These are phyloP conservation scores for Drosophila emarginata DNA, from an alignment of 2,888 invertebrate genomes.

Conservation along the genomic window DNA sequence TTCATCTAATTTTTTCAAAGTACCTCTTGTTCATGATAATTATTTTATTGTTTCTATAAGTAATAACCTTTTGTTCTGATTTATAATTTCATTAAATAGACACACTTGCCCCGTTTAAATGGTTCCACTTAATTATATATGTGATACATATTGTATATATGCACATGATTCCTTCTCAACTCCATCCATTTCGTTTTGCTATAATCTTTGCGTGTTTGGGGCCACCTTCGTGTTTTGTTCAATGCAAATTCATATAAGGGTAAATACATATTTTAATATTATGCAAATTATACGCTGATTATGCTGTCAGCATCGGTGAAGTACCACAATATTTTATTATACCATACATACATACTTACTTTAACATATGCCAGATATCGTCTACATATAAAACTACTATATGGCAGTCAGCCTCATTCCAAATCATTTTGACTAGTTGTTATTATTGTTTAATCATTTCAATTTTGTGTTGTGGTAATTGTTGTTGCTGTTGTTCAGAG, in stretches of 20 bases:
- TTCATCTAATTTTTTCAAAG: too few species aligned
- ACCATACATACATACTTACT: conserved; percentile 36
- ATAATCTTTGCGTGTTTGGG: conserved; percentile 17
- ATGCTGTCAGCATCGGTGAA: conserved; percentile 58
- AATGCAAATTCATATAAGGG: conserved; percentile 48
- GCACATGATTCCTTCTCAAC: background rate
- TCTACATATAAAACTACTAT: background rate
- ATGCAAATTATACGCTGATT: conserved; percentile 65
- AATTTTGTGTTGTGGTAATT: conserved; percentile 40
- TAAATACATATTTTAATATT: conserved; percentile 50
- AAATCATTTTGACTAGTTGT: conserved; percentile 16
- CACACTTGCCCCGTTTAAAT: too few species aligned
- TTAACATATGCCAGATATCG: too few species aligned
- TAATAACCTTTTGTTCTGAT: background rate
- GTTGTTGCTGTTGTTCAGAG: conserved; percentile 5
- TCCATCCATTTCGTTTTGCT: background rate
- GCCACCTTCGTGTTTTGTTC: conserved; percentile 16
- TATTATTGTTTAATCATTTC: conserved; percentile 41
- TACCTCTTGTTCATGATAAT: too few species aligned
- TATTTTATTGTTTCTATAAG: too few species aligned
- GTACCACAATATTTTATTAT: conserved; percentile 52
- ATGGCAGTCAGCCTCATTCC: conserved; percentile 14
- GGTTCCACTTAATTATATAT: background rate
- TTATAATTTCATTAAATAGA: background rate
- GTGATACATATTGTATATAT: conserved; percentile 14